These are phyloP conservation scores for Acyrthosiphon pisum DNA, from an alignment of 1,140 invertebrate species.

Conservation along the genomic window DNA sequence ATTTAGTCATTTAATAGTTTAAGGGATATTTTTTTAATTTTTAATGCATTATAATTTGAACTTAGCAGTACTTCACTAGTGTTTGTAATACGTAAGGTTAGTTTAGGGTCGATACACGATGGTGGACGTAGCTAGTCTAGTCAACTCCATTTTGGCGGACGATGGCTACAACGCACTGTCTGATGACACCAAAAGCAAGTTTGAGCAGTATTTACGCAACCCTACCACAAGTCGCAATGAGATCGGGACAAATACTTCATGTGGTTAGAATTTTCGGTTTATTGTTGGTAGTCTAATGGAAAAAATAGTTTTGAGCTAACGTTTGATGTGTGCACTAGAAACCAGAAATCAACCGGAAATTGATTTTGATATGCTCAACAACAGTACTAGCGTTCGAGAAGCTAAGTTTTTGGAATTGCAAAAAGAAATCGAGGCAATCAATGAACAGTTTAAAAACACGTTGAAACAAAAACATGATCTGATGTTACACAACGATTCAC, in stretches of 20 bases:
- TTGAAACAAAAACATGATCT: conserved; percentile 53
- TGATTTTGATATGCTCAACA: conserved; percentile 50
- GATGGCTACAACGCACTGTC: conserved; percentile 42
- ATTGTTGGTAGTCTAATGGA: neutral
- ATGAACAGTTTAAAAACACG: conserved; percentile 42
- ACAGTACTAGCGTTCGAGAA: conserved; percentile 51
- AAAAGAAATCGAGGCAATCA: conserved; percentile 46
- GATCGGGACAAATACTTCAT: conserved; percentile 1
- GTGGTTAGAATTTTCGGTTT: neutral
- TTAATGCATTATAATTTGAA: neutral
- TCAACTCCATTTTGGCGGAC: conserved; percentile 47
- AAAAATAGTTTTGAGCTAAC: neutral
- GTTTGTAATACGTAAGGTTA: neutral
- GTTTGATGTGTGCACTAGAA: neutral
- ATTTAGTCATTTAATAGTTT: neutral
- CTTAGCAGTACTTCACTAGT: neutral
- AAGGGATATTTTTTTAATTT: neutral
- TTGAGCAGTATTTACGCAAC: conserved; percentile 35
- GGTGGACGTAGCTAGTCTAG: conserved; percentile 11
- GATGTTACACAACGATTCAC: conserved; percentile 37
- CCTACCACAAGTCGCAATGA: neutral
- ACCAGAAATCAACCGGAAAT: neutral
- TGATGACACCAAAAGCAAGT: conserved; percentile 39
- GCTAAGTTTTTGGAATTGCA: conserved; percentile 45
- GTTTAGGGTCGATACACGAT: neutral